Conservation (phyloP, 2,888 invertebrate genomes). For the Drosophila anomalata region DNA sequence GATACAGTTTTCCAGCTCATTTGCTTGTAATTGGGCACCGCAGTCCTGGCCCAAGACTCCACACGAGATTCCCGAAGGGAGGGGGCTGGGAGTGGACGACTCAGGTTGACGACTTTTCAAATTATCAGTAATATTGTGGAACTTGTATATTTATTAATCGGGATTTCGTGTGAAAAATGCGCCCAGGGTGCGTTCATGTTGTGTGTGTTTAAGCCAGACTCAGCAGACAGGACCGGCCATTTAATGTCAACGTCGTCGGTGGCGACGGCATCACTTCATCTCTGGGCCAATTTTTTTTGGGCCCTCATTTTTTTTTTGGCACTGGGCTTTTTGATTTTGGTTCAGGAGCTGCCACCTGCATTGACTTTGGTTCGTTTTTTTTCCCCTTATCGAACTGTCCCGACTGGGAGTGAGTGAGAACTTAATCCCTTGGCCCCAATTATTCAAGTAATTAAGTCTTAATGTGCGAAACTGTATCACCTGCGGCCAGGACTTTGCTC, state of each 20-base stretch:
- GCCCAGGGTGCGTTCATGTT: constrained; percentile 61
- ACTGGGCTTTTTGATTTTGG: constrained; percentile 26
- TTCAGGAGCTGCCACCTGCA: constrained; percentile 63
- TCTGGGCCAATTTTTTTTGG: constrained; percentile 38
- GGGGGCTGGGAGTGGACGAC: constrained; percentile 29
- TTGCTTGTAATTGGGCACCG: constrained; percentile 84
- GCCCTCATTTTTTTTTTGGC: constrained; percentile 22
- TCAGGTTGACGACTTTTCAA: constrained; percentile 79
- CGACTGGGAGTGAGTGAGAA: constrained; percentile 68
- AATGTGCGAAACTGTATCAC: constrained; percentile 83
- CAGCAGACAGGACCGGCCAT: constrained; percentile 58
- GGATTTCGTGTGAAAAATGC: constrained; percentile 83
- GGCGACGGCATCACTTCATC: constrained; percentile 76
- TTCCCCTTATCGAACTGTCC: constrained; percentile 25
- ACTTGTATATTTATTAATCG: constrained; percentile 74
- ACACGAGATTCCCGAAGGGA: constrained; percentile 52
- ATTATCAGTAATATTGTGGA: constrained; percentile 74
- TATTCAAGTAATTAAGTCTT: constrained; percentile 83
- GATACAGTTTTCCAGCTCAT: constrained; percentile 84
- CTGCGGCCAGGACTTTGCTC: constrained; percentile 61
- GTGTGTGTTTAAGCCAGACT: constrained; percentile 62
- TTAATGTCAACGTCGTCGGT: constrained; percentile 79
- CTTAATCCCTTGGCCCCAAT: constrained; percentile 82
- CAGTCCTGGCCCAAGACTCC: constrained; percentile 67
- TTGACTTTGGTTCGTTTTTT: constrained; percentile 22